Conservation (phyloP, 2,888 invertebrate genomes). For the Scaptodrosophila latifasciaeformis region DNA sequence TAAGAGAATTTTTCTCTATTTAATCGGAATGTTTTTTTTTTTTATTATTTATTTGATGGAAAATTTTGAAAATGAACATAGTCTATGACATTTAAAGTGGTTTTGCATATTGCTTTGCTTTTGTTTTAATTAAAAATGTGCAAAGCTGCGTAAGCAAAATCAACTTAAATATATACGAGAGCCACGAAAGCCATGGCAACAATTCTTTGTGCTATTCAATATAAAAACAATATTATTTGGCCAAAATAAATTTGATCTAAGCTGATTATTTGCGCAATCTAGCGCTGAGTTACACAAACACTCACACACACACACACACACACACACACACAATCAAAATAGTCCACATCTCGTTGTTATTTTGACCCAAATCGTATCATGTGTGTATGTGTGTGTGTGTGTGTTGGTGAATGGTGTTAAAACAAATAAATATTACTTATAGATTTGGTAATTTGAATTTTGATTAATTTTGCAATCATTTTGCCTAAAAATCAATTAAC, state of each 20-base stretch:
- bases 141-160: constrained; percentile 22
- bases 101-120: no score
- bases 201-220: constrained; percentile 12
- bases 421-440: constrained; percentile 13
- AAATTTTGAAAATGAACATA: no score
- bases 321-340: no score
- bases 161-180: constrained; percentile 10
- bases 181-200: constrained; percentile 13
- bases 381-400: no score
- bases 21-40: no score
- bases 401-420: no score
- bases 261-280: constrained; percentile 44
- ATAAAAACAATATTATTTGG: constrained; percentile 21
- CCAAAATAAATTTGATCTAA: constrained; percentile 40
- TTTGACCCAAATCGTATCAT: no score
- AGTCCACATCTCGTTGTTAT: no score
- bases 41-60: no score
- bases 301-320: no score
- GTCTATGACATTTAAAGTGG: no score
- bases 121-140: constrained; percentile 27
- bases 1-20: no score
- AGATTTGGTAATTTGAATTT: constrained; percentile 15
- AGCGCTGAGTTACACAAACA: background rate
- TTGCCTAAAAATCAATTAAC: constrained; percentile 22
- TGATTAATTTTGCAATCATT: constrained; percentile 35